These are phyloP conservation scores for Orientallactaga sibirica DNA, from an alignment of 2,797 vertebrate genomes.

Conservation along the genomic window DNA sequence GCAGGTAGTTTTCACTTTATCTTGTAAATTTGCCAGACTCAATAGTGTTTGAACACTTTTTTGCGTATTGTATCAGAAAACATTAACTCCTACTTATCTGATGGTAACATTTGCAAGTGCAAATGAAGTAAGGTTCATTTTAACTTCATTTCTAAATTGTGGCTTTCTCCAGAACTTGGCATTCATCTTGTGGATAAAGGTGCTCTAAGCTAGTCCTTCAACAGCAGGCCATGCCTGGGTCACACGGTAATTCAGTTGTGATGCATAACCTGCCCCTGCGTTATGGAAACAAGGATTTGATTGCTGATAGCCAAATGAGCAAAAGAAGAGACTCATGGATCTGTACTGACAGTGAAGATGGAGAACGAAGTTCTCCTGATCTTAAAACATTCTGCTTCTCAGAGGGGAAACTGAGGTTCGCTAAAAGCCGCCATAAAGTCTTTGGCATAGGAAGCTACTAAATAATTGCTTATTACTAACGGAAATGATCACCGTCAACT, in stretches of 20 bases:
- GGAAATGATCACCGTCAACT: background rate
- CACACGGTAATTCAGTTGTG: background rate
- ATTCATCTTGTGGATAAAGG: background rate
- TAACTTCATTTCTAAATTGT: background rate
- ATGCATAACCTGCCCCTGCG: background rate
- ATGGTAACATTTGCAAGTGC: background rate
- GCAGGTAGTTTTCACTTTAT: slow-evolving; percentile 2
- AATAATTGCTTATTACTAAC: background rate
- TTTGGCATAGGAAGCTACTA: background rate
- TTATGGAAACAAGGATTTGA: background rate
- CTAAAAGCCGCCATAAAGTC: background rate
- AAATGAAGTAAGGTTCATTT: background rate
- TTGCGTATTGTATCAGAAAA: slow-evolving; percentile 41
- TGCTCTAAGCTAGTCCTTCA: background rate
- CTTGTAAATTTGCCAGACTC: background rate
- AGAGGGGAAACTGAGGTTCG: background rate
- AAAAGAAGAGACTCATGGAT: background rate
- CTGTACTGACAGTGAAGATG: background rate
- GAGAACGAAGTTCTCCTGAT: background rate
- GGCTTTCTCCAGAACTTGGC: background rate
- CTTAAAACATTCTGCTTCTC: slow-evolving; percentile 1
- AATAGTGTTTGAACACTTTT: background rate
- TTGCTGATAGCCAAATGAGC: background rate
- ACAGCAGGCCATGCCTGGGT: background rate
- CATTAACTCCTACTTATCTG: background rate